Percentiles rank a stretch among this genome's conserved stretches.
phyloP scores from a whole-genome alignment of 2,113 vertebrate genomes.

The Proteles cristata region DNA sequence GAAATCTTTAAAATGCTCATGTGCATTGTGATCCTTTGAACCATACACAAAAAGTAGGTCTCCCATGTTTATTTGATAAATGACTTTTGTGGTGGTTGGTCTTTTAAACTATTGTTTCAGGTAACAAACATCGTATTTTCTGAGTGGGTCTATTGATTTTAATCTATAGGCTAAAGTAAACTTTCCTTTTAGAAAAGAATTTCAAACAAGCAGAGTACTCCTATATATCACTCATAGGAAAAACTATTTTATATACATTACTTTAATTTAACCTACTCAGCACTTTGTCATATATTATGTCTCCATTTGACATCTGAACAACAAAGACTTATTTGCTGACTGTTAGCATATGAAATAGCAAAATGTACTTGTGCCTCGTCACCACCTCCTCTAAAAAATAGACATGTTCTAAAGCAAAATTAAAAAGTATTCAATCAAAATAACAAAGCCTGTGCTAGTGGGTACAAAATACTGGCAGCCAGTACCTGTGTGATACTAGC shows the following conservation, averaged over 20 bases:
- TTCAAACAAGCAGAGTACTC: neutral
- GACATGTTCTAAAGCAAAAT: neutral
- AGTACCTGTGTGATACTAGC: neutral
- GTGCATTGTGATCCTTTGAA: neutral
- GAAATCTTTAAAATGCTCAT: neutral
- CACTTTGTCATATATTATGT: neutral
- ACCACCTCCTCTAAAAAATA: neutral
- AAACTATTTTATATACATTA: neutral
- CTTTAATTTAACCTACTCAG: neutral
- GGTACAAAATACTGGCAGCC: neutral
- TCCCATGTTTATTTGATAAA: neutral
- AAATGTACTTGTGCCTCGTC: neutral
- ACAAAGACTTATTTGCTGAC: neutral
- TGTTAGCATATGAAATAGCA: neutral
- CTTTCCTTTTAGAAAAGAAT: neutral
- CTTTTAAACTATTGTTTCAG: neutral
- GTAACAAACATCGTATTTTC: neutral
- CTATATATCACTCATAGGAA: neutral
- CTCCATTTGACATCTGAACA: neutral
- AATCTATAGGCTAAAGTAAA: neutral
- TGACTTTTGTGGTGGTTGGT: neutral
- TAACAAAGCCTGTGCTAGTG: neutral
- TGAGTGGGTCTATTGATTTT: neutral
- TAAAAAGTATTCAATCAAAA: neutral
- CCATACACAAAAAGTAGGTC: neutral